Percentiles rank a stretch among this genome's conserved stretches.
phyloP scores from a whole-genome alignment of 2,888 invertebrate species.

The Dasysyrphus tricinctus region DNA sequence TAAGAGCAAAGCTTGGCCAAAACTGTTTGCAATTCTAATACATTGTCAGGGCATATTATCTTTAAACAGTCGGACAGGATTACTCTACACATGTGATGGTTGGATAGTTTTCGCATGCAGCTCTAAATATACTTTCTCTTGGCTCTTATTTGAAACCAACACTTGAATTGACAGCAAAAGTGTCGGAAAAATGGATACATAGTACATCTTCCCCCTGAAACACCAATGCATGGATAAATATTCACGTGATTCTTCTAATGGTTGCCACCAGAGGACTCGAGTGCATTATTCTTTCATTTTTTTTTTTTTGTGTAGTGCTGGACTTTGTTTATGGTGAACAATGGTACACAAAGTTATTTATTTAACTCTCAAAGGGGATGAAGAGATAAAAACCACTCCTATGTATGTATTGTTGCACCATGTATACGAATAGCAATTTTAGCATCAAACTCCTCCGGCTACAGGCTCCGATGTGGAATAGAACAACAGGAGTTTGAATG shows the following conservation, averaged over 20 bases:
- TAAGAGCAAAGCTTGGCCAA: slow-evolving; percentile 44
- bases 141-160: slow-evolving; percentile 37
- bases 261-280: slow-evolving; percentile 12
- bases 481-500: slow-evolving; percentile 36
- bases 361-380: slow-evolving; percentile 49
- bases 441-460: slow-evolving; percentile 25
- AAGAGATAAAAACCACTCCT: slow-evolving; percentile 51
- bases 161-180: slow-evolving; percentile 70
- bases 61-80: slow-evolving; percentile 64
- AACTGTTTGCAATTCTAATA: slow-evolving; percentile 73
- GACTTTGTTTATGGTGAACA: slow-evolving; percentile 59
- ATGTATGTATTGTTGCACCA: slow-evolving; percentile 18
- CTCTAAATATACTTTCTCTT: slow-evolving; percentile 31
- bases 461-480: not conserved
- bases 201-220: slow-evolving; percentile 25
- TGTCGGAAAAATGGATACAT: slow-evolving; percentile 53
- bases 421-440: slow-evolving; percentile 50
- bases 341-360: slow-evolving; percentile 53
- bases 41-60: slow-evolving; percentile 63
- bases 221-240: not conserved
- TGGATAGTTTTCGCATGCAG: slow-evolving; percentile 45
- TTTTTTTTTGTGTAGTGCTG: not conserved
- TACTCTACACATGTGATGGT: slow-evolving; percentile 63
- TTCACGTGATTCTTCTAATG: slow-evolving; percentile 27
- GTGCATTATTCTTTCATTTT: slow-evolving; percentile 30